Base-by-base conservation (phyloP, 37 sponge, comb jelly and placozoan species). In the Lycopodina hypogea region DNA sequence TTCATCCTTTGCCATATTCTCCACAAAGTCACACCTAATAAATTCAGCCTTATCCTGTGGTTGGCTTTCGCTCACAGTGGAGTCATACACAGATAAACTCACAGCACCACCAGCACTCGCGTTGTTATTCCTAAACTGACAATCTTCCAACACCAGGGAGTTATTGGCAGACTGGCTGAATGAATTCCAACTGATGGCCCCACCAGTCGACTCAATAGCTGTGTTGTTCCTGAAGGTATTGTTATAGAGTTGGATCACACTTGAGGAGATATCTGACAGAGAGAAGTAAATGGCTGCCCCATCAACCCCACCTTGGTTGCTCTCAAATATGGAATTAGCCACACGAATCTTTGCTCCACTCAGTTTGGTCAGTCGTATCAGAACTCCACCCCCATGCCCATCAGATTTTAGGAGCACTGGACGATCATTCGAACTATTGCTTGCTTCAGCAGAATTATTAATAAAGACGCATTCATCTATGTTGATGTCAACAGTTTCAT, bases 101-200 rank as follows among this genome's bases (percentile, higher is more conserved):
- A 91, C 63, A 28, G 80, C 92, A 21, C 92, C 92, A 29, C 92
- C 92, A 19, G 88, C 84, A 74, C 75, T 81, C 59, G 71, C 92
- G 34, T 34, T n/a, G 58, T 91, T 91, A 18, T 42, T 28, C 22
- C 18, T 37, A 55, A 91, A 91, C 0, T 21, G 19, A 50, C 92
- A 83, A 33, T 80, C 68, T 11, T 63, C 50, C 9, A 91, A 32
- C 0, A 68, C 40, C 38, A 91, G 42, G 2, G 66, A 62, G 56
- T 87, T 91, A 52, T 71, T 72, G 78, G 45, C 71, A 8, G 92
- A 76, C 0, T 77, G 40, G 19, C 72, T 68, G 42, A 84, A 91
- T 0, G 85, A 81, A 33, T 83, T 83, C 32, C 87, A 40, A 48
- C 84, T 87, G n/a, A 91, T 52, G 4, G 84, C 92, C 7, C 92